phyloP scores from a whole-genome alignment of 2,797 vertebrate species.

The Propithecus perrieri region DNA sequence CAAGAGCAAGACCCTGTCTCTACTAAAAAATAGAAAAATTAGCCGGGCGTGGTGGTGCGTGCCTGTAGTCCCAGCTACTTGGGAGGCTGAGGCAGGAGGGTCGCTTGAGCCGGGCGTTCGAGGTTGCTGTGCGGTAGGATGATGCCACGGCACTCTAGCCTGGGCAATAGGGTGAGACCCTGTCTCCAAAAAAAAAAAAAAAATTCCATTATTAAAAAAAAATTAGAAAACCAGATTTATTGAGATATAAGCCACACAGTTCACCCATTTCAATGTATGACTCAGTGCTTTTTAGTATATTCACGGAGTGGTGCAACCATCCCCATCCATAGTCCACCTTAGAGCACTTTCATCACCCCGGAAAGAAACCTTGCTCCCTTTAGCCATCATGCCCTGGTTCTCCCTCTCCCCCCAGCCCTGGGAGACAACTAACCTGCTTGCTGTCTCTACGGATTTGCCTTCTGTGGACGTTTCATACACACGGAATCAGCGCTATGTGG shows the following conservation, averaged over 20 bases:
- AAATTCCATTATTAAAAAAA: too few species aligned
- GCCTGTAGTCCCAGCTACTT: background rate
- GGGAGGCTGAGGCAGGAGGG: too few species aligned
- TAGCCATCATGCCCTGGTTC: fast-evolving
- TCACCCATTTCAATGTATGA: background rate
- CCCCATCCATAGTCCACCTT: too few species aligned
- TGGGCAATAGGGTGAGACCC: background rate
- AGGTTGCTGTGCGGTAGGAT: background rate
- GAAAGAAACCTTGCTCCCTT: background rate
- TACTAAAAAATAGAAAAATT: background rate
- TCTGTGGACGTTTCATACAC: background rate
- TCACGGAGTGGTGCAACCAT: background rate
- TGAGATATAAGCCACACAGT: background rate
- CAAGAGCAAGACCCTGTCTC: background rate
- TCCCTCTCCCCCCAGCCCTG: background rate
- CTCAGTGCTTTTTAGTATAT: background rate
- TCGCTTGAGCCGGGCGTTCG: background rate
- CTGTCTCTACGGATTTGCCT: background rate
- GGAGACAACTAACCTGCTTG: background rate
- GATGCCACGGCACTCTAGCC: background rate
- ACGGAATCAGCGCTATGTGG: fast-evolving
- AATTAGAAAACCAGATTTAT: background rate
- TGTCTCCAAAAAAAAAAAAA: background rate
- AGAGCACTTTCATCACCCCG: background rate
- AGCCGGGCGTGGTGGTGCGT: background rate